Base-by-base conservation (phyloP, 2,113 vertebrate species). In the Pelvicachromis taeniatus region DNA sequence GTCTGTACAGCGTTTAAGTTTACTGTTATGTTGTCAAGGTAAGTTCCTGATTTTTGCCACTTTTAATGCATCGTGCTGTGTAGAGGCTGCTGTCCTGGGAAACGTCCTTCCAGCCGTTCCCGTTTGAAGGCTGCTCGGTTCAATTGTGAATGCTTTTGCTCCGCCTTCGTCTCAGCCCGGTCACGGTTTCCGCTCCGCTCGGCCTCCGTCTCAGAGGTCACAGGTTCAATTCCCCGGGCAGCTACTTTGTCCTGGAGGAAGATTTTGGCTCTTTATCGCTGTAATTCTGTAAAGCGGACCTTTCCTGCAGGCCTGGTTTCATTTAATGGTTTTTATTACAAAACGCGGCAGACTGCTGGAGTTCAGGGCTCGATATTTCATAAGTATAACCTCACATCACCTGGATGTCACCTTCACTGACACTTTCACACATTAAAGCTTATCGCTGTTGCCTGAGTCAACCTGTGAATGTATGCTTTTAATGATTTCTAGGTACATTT, bases 171-270 rank as follows among this genome's bases (percentile, higher is more conserved):
- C 75, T 55, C 45, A 17, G 52, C n/a, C 58, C 9, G 31, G 80
- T 70, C 81, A 31, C 17, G 12, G 19, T 45, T 70, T 42, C 16
- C 6, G 10, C n/a, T 58, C 59, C 0, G 17, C 54, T 61, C 9
- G 2, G 16, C 68, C 52, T 78, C 45, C 3, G 7, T 42, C 78
- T 75, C 19, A 7, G 55, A 88, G 90, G 88, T 91, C 87, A 68
- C 56, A 4, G 87, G 88, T 88, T 92, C 84, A 80, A 42, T 63
- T 91, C 90, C 90, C 84, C 9, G 21, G 1, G 82, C 84, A 14
- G 84, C 61, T 6, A 1, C 53, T 10, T 45, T 26, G 16, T 23
- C 82, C 85, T 11, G 77, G 9, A 70, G 86, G 19, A 14, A 29
- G 42, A 1, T 52, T 48, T 6, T 14, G 1, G 58, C 87, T 88